A percentile compares a stretch with the other conserved stretches of the same genome.
Conservation (phyloP, 2,113 vertebrate species). For the Semicossyphus pulcher region DNA sequence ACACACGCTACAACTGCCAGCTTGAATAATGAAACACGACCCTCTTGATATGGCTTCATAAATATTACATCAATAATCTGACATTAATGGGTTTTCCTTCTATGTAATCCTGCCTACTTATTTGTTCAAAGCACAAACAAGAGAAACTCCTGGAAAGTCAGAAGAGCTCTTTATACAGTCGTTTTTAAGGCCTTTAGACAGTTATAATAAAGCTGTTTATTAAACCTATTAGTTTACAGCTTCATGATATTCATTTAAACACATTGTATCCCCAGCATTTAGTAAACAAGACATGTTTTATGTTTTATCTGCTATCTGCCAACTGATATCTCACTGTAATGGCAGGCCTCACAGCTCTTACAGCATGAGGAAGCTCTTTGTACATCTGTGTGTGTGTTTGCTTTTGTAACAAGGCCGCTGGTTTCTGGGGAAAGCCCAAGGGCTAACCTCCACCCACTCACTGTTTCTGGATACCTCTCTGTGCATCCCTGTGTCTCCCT, state of each 20-base stretch:
- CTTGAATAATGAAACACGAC: conserved; percentile 82
- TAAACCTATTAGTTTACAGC: conserved; percentile 1
- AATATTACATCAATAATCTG: conserved; percentile 84
- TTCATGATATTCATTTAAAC: not conserved
- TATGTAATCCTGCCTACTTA: conserved; percentile 57
- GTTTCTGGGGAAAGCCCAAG: conserved; percentile 76
- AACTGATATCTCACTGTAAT: conserved; percentile 44
- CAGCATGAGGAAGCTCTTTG: conserved; percentile 67
- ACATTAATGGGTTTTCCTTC: conserved; percentile 76
- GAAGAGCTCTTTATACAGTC: not conserved
- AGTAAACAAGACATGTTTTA: conserved; percentile 30
- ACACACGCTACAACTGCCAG: conserved; percentile 25
- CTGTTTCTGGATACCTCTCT: conserved; percentile 67
- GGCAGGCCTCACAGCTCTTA: conserved; percentile 67
- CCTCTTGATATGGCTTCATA: conserved; percentile 81
- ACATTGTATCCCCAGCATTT: not conserved
- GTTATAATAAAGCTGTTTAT: not conserved
- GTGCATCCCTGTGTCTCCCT: conserved; percentile 46
- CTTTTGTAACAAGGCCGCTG: conserved; percentile 72
- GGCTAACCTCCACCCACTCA: conserved; percentile 76
- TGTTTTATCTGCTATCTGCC: conserved; percentile 35
- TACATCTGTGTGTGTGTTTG: conserved; percentile 51
- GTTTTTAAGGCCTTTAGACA: not conserved
- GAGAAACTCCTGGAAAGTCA: conserved; percentile 59
- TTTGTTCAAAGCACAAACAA: conserved; percentile 59